A percentile compares a stretch with the other conserved stretches of the same genome.
phyloP scores from a whole-genome alignment of 2,797 vertebrate species.

The Cossypha polioptera region DNA sequence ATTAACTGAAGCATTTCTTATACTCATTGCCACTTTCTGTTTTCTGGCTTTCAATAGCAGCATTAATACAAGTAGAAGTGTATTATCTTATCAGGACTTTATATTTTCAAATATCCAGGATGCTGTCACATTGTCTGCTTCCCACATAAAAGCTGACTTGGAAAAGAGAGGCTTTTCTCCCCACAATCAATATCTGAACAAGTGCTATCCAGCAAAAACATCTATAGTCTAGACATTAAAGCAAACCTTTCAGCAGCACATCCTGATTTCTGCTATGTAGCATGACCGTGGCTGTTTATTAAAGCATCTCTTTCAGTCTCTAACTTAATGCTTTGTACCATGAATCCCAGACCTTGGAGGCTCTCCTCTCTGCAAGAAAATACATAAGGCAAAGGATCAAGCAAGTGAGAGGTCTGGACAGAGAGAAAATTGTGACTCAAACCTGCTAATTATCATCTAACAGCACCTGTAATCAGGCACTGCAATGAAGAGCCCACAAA shows the following conservation, averaged over 20 bases:
- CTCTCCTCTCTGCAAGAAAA: background rate
- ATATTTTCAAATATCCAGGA: slow-evolving; percentile 35
- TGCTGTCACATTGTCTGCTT: background rate
- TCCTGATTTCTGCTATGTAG: slow-evolving; percentile 6
- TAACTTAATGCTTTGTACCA: background rate
- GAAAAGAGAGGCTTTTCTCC: background rate
- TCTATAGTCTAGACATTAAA: slow-evolving; percentile 40
- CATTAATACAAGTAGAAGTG: background rate
- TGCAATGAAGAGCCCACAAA: background rate
- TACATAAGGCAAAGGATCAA: background rate
- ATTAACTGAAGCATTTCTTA: slow-evolving; percentile 39
- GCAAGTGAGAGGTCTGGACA: background rate
- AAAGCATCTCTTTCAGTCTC: slow-evolving; percentile 3
- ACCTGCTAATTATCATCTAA: background rate
- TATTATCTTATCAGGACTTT: slow-evolving; percentile 29
- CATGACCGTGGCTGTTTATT: background rate
- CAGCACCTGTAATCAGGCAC: background rate
- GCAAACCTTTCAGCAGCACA: slow-evolving; percentile 25
- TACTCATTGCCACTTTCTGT: background rate
- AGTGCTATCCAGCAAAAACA: slow-evolving; percentile 15
- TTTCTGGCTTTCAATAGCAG: slow-evolving; percentile 11
- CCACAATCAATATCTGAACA: background rate
- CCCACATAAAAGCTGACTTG: background rate
- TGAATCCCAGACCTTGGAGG: background rate
- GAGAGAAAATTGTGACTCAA: background rate